A percentile compares a stretch with the other conserved stretches of the same genome.
Evolutionary conservation across 2,113 vertebrate genomes (phyloP).

Genomic region (Vidua chalybeata): DNA sequence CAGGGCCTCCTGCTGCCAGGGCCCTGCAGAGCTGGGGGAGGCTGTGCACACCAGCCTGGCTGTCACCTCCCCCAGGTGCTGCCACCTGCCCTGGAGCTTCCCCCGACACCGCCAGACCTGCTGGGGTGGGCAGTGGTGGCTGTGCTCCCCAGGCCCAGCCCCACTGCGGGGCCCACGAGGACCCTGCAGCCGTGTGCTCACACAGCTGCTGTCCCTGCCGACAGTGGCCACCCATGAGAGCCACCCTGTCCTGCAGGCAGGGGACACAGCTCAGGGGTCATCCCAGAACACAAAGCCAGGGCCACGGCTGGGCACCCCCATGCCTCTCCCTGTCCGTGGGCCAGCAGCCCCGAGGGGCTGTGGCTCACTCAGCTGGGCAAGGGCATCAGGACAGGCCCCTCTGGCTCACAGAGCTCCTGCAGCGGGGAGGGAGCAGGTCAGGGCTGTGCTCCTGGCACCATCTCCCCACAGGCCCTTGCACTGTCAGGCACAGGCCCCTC

Average conservation of each 20-base stretch:
- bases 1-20: not conserved
- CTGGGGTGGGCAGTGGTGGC: not conserved
- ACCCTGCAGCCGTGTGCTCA: rapidly evolving
- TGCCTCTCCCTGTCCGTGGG: rapidly evolving
- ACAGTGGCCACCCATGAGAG: not conserved
- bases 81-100: not conserved
- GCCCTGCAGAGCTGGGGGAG: not conserved
- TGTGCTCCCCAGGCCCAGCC: not conserved
- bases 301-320: rapidly evolving
- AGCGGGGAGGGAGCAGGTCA: not conserved
- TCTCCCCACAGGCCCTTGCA: not conserved
- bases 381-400: not conserved
- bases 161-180: not conserved
- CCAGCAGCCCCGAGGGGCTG: not conserved
- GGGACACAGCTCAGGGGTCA: not conserved
- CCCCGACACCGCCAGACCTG: rapidly evolving
- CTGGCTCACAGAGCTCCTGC: not conserved
- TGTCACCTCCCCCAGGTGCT: not conserved
- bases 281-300: not conserved
- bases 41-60: not conserved
- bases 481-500: not conserved
- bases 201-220: not conserved
- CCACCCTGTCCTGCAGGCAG: not conserved
- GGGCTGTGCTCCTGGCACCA: not conserved
- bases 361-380: rapidly evolving